Percentiles rank a stretch among this genome's conserved stretches.
Evolutionary conservation across 2,888 invertebrate genomes (phyloP).

Genomic region (Lathronympha strigana): DNA sequence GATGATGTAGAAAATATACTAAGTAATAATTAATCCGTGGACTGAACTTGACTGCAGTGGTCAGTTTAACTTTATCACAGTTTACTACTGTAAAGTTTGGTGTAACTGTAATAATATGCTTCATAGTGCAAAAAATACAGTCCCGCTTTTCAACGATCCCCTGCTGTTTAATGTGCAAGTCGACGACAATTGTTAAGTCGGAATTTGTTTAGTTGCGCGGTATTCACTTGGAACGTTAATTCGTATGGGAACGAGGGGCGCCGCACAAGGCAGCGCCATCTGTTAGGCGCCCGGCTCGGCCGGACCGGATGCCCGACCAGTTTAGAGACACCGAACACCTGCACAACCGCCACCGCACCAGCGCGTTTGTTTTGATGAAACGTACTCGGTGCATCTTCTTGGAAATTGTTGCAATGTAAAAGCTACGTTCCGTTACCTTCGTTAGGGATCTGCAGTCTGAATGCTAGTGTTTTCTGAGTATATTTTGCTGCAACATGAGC

Average conservation of each 20-base stretch:
- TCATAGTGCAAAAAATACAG: background rate
- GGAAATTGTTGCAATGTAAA: constrained; percentile 19
- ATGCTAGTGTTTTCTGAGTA: too few species aligned
- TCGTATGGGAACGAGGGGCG: constrained; percentile 44
- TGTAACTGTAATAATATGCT: background rate
- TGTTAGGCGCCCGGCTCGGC: constrained; percentile 62
- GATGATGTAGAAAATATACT: too few species aligned
- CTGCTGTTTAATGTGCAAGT: constrained; percentile 4
- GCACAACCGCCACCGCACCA: constrained; percentile 47
- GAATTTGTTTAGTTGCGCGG: constrained; percentile 27
- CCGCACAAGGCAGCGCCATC: constrained; percentile 70
- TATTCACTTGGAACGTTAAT: constrained; percentile 35
- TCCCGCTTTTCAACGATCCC: constrained; percentile 4
- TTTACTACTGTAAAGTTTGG: background rate
- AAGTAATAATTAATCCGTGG: too few species aligned
- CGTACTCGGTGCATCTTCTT: constrained; percentile 35
- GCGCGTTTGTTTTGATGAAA: constrained; percentile 45
- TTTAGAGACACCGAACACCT: constrained; percentile 79
- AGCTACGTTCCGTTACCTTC: background rate
- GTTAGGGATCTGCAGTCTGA: too few species aligned
- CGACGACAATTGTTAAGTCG: constrained; percentile 1
- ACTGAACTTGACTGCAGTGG: too few species aligned
- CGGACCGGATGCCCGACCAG: constrained; percentile 81
- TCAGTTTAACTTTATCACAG: too few species aligned
- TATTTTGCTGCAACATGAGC: too few species aligned